phyloP scores from a whole-genome alignment of 2,113 vertebrate species.

The Hepsetus odoe region DNA sequence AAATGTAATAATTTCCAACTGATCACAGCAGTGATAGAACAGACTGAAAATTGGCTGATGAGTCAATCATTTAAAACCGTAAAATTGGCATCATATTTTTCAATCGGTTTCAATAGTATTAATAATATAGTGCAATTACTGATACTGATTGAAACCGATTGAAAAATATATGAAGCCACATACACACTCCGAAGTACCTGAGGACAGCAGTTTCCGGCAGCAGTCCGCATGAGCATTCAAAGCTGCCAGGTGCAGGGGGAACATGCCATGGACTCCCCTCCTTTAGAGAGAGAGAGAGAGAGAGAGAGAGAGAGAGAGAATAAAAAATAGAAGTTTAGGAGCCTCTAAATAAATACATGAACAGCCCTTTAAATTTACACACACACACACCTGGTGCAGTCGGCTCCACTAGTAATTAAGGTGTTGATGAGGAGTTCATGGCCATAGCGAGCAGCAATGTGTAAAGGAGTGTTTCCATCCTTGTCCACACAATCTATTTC shows the following conservation, averaged over 20 bases:
- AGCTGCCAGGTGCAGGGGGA: conserved; percentile 93
- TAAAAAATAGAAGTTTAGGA: not conserved
- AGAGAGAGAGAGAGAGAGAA: not conserved
- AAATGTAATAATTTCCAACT: too few relatives aligned
- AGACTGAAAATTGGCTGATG: too few relatives aligned
- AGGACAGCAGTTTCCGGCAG: conserved; percentile 93
- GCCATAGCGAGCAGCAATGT: conserved; percentile 91
- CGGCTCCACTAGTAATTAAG: conserved; percentile 91
- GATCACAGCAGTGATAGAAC: too few relatives aligned
- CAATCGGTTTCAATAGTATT: too few relatives aligned
- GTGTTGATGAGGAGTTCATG: conserved; percentile 97
- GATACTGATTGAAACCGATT: too few relatives aligned
- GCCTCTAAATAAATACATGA: not conserved
- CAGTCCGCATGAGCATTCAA: conserved; percentile 94
- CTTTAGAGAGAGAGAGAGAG: conserved; percentile 68
- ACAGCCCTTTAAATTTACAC: not conserved
- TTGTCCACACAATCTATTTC: conserved; percentile 93
- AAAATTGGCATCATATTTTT: too few relatives aligned
- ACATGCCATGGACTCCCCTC: conserved; percentile 94
- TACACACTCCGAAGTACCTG: conserved; percentile 75
- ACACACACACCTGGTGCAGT: conserved; percentile 86
- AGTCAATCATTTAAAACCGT: too few relatives aligned
- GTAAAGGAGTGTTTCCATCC: conserved; percentile 95
- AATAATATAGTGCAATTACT: too few relatives aligned
- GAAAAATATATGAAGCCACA: too few relatives aligned